Conservation (phyloP, 2,888 invertebrate species). For the Calameuta filiformis region DNA sequence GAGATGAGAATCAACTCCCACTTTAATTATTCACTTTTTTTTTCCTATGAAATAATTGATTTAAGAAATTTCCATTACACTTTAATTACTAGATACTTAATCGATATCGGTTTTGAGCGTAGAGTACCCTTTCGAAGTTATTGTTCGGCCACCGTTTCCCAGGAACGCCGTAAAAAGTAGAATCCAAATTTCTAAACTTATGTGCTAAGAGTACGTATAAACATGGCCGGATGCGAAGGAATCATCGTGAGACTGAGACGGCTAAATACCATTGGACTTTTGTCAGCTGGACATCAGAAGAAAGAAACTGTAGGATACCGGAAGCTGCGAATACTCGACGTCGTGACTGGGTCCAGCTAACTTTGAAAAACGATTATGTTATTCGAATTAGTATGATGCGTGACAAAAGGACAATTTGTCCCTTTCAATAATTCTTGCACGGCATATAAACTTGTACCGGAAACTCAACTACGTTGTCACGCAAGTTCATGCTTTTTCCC, state of each 20-base stretch:
- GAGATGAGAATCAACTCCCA: not conserved
- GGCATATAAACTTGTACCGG: not conserved
- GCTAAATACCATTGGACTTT: slow-evolving; percentile 24
- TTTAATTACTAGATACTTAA: slow-evolving; percentile 21
- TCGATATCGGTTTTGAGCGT: slow-evolving; percentile 45
- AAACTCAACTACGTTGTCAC: not conserved
- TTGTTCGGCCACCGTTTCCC: not conserved
- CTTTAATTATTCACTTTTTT: slow-evolving; percentile 36
- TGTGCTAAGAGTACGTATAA: slow-evolving; percentile 43
- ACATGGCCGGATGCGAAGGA: slow-evolving; percentile 51
- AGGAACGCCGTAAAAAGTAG: not conserved
- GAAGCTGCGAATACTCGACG: not conserved
- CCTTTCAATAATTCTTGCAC: not conserved
- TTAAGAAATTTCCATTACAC: slow-evolving; percentile 52
- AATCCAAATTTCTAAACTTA: not conserved
- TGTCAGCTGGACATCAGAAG: slow-evolving; percentile 27
- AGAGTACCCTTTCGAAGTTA: slow-evolving; percentile 33
- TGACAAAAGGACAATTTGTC: not conserved
- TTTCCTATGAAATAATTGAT: slow-evolving; percentile 46
- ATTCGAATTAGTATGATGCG: not conserved
- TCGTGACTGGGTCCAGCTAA: not conserved
- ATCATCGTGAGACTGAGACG: slow-evolving; percentile 37
- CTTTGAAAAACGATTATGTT: not conserved
- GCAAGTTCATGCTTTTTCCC: not conserved
- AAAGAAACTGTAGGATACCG: not conserved